Evolutionary conservation across 2,888 invertebrate genomes (phyloP).

Genomic region (Agrochola circellaris): DNA sequence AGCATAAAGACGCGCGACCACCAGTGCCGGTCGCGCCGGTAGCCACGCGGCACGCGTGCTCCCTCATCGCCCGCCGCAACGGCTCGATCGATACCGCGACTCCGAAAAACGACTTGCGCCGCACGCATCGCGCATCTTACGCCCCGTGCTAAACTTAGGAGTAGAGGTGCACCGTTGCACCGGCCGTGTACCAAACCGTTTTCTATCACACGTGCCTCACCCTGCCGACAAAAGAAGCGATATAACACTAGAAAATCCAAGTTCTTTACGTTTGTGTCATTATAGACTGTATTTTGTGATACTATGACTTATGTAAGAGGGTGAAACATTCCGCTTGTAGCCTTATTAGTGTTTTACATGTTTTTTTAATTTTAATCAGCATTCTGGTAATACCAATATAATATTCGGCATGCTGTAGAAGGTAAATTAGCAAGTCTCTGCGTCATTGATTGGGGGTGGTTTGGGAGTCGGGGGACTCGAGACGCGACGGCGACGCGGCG

Average conservation of each 20-base stretch:
- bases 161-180: constrained; percentile 84
- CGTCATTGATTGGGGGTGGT: constrained; percentile 83
- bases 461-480: constrained; percentile 75
- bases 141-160: constrained; percentile 82
- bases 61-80: constrained; percentile 69
- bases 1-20: constrained; percentile 72
- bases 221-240: constrained; percentile 60
- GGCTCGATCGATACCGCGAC: constrained; percentile 72
- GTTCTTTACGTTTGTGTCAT: constrained; percentile 56
- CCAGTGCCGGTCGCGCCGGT: constrained; percentile 89
- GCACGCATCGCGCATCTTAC: constrained; percentile 73
- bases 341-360: constrained; percentile 50
- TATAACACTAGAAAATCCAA: constrained; percentile 51
- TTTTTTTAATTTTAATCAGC: constrained; percentile 19
- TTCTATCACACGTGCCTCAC: constrained; percentile 71
- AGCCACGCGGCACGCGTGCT: constrained; percentile 87
- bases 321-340: constrained; percentile 61
- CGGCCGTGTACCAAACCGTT: constrained; percentile 72
- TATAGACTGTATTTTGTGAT: constrained; percentile 63
- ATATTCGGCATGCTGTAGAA: constrained; percentile 51
- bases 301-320: constrained; percentile 69
- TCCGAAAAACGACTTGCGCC: constrained; percentile 74
- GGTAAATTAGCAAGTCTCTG: constrained; percentile 63
- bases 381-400: constrained; percentile 39
- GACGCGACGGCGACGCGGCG: constrained; percentile 77